Percentiles rank a stretch among this genome's conserved stretches.
phyloP scores from a whole-genome alignment of 2,113 vertebrate species.

The Catharus minimus region DNA sequence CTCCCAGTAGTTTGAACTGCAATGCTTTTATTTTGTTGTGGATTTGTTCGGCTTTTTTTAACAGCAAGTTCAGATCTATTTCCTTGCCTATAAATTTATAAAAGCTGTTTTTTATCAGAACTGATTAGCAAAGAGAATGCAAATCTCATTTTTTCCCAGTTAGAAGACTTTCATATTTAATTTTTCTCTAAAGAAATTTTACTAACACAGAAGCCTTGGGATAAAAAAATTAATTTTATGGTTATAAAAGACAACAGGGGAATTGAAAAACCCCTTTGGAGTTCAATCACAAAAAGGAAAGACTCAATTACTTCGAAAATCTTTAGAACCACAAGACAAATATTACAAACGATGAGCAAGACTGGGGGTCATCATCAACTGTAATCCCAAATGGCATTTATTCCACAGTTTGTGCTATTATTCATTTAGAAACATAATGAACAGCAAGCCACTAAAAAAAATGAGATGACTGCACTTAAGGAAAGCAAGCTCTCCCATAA shows the following conservation, averaged over 20 bases:
- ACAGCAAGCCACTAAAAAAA: constrained; percentile 49
- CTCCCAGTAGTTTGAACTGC: neutral
- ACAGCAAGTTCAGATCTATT: neutral
- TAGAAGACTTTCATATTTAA: constrained; percentile 39
- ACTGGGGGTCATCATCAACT: constrained; percentile 52
- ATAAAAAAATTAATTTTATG: constrained; percentile 65
- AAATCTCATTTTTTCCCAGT: constrained; percentile 7
- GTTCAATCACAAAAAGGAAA: constrained; percentile 62
- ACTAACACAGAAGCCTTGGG: constrained; percentile 13
- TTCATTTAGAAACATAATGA: constrained; percentile 53
- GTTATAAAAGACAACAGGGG: constrained; percentile 52
- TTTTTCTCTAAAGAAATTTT: constrained; percentile 47
- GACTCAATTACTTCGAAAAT: constrained; percentile 69
- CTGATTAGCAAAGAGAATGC: constrained; percentile 17
- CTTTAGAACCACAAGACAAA: constrained; percentile 32
- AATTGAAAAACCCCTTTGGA: constrained; percentile 60
- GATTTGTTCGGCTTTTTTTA: neutral
- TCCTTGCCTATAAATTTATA: neutral
- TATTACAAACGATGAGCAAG: constrained; percentile 51
- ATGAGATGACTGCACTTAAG: constrained; percentile 24
- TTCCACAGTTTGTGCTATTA: neutral
- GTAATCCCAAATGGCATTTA: constrained; percentile 53
- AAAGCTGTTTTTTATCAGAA: neutral
- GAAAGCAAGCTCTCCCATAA: constrained; percentile 56
- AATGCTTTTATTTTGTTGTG: neutral